Conservation (phyloP, 2,797 vertebrate species). For the Siniperca obscura region DNA sequence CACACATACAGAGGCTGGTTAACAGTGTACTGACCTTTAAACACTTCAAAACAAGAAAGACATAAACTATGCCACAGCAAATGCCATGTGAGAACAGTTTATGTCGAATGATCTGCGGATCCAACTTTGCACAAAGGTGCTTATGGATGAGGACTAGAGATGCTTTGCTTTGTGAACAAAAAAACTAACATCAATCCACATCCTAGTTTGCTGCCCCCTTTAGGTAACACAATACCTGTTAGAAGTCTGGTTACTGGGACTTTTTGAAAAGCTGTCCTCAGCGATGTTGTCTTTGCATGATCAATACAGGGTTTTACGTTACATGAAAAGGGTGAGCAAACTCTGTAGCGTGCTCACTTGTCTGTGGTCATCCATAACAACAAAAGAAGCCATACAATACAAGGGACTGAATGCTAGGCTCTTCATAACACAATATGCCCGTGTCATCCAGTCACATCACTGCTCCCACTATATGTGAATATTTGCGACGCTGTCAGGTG, state of each 20-base stretch:
- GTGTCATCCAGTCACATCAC: conserved; percentile 67
- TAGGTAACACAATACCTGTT: conserved; percentile 69
- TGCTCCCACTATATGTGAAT: conserved; percentile 55
- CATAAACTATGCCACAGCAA: conserved; percentile 60
- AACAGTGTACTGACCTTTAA: conserved; percentile 54
- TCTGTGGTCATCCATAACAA: conserved; percentile 76
- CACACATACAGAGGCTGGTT: conserved; percentile 55
- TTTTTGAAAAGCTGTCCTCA: conserved; percentile 64
- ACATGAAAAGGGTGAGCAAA: conserved; percentile 81
- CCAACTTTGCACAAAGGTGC: conserved; percentile 57
- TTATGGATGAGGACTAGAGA: conserved; percentile 74
- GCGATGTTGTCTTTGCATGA: conserved; percentile 63
- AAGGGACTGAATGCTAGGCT: conserved; percentile 66
- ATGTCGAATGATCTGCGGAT: conserved; percentile 57
- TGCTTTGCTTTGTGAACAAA: conserved; percentile 65
- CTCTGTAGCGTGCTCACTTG: conserved; percentile 70
- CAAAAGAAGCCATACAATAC: conserved; percentile 75
- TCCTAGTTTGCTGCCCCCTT: conserved; percentile 78
- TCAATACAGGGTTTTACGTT: conserved; percentile 73
- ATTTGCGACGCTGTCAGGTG: conserved; percentile 63
- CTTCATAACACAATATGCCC: conserved; percentile 52
- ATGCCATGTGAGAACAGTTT: conserved; percentile 54
- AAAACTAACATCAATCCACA: conserved; percentile 57
- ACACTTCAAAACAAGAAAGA: conserved; percentile 47
- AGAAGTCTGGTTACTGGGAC: conserved; percentile 51